These are phyloP conservation scores for Oscheius sp. DNA, from an alignment of 2,888 invertebrate genomes.

Conservation along the genomic window DNA sequence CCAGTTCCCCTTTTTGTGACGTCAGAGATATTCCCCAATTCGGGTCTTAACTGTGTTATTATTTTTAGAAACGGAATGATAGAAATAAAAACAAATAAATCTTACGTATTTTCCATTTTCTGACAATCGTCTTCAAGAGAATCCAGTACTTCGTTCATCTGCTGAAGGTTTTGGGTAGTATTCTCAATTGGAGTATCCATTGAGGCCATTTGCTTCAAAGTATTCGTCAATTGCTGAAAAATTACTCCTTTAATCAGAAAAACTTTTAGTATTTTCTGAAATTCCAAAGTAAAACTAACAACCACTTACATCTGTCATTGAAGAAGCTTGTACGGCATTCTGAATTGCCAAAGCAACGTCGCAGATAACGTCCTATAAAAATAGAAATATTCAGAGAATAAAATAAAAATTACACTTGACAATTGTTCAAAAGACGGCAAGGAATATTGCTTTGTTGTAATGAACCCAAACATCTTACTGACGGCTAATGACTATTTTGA, in stretches of 20 bases:
- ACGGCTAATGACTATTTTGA: too few relatives aligned
- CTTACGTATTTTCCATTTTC: constrained; percentile 3
- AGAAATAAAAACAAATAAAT: constrained; percentile 1
- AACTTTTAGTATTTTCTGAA: constrained; percentile 5
- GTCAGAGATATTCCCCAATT: constrained; percentile 16
- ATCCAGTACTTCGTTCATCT: constrained; percentile 3
- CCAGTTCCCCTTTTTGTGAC: constrained; percentile 6
- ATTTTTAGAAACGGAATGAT: neutral
- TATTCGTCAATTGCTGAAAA: too few relatives aligned
- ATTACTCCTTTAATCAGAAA: too few relatives aligned
- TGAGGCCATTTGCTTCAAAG: constrained; percentile 12
- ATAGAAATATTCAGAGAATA: too few relatives aligned
- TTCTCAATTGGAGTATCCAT: constrained; percentile 11
- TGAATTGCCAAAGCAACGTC: constrained; percentile 27
- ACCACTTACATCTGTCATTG: constrained; percentile 21
- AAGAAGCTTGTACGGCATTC: constrained; percentile 30
- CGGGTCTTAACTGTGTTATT: constrained; percentile 18
- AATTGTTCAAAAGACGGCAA: too few relatives aligned
- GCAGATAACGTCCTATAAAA: constrained; percentile 33
- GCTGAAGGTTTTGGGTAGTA: neutral
- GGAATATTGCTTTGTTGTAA: too few relatives aligned
- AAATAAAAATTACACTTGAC: too few relatives aligned
- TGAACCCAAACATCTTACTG: too few relatives aligned
- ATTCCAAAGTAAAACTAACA: neutral
- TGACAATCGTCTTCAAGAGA: neutral